Evolutionary conservation across 2,113 vertebrate genomes (phyloP), one percentile per base, ranked within the genome.

Genomic region (Solea solea): DNA sequence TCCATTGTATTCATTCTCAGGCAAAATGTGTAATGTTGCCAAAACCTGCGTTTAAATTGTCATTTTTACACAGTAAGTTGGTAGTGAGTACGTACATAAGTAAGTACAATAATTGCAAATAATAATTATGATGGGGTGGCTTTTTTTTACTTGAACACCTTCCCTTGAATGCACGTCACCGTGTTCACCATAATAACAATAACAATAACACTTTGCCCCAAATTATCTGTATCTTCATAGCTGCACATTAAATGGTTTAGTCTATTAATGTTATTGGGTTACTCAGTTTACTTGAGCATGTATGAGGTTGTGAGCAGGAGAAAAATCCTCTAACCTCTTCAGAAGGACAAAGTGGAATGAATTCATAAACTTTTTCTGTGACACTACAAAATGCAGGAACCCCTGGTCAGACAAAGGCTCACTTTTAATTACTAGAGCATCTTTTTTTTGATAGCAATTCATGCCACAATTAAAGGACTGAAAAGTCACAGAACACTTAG

Each of bases 361-460:
- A 64, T n/a, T 25, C 11, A 53, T 44, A 5, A 51, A 55, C 42
- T 54, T 4, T n/a, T 55, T 25, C 40, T 60, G 12, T 49, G 21
- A 55, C 11, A n/a, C 8, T 54, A 61, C 25, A 65, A n/a, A 12
- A 2, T 13, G 16, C 10, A 15, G 8, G 39, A 67, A 54, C 15
- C 16, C 64, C 27, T 16, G 39, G 2, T 12, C 25, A 56, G 49
- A 67, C 10, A 56, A 21, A 74, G 9, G 4, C 54, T 25, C 64
- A 54, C 5, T 64, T 63, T 64, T 64, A 42, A 49, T 71, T 46
- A 64, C 64, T 49, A 63, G 28, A n/a, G 6, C 2, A 55, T 72
- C 4, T 58, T 62, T 21, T 21, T 21, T 21, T 58, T 48, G 39
- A 57, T 13, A 13, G 14, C 7, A 65, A 50, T 77, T 34, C 14